Conservation (phyloP, 2,888 invertebrate genomes). For the Cryptophagus acutangulus region DNA sequence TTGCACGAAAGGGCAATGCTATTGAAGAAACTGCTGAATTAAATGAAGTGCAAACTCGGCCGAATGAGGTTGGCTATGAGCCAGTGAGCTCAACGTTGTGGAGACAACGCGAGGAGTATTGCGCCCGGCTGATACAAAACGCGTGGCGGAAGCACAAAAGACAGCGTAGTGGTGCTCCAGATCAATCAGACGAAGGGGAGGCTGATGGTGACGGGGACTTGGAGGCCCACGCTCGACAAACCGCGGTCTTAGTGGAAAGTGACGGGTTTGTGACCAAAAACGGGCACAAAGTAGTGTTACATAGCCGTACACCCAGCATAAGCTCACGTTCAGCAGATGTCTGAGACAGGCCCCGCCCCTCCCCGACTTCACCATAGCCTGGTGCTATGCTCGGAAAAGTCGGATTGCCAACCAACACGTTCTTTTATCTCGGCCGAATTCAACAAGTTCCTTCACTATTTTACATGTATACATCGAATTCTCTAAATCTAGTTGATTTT, state of each 20-base stretch:
- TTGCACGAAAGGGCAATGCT: conserved; percentile 91
- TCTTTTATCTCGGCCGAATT: conserved; percentile 36
- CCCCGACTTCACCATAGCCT: conserved; percentile 51
- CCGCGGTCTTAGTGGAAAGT: conserved; percentile 80
- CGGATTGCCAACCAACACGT: conserved; percentile 34
- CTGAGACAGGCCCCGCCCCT: conserved; percentile 72
- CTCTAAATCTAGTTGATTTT: not conserved
- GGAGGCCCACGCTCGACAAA: conserved; percentile 57
- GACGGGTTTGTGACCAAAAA: conserved; percentile 81
- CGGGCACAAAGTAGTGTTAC: conserved; percentile 86
- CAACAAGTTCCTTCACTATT: conserved; percentile 21
- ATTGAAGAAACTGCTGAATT: conserved; percentile 89
- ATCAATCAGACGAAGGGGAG: conserved; percentile 53
- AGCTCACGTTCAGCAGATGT: conserved; percentile 81
- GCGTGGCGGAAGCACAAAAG: conserved; percentile 87
- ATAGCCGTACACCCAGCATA: conserved; percentile 80
- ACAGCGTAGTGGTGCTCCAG: conserved; percentile 56
- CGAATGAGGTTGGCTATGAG: conserved; percentile 86
- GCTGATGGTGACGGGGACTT: conserved; percentile 41
- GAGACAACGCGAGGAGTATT: conserved; percentile 95
- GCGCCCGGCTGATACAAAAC: conserved; percentile 91
- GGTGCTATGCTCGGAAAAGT: conserved; percentile 31
- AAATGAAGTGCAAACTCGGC: conserved; percentile 75
- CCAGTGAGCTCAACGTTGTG: conserved; percentile 91
- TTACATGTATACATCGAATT: conserved; percentile 31